phyloP scores from a whole-genome alignment of 2,888 invertebrate species.

The Graphium colonna region DNA sequence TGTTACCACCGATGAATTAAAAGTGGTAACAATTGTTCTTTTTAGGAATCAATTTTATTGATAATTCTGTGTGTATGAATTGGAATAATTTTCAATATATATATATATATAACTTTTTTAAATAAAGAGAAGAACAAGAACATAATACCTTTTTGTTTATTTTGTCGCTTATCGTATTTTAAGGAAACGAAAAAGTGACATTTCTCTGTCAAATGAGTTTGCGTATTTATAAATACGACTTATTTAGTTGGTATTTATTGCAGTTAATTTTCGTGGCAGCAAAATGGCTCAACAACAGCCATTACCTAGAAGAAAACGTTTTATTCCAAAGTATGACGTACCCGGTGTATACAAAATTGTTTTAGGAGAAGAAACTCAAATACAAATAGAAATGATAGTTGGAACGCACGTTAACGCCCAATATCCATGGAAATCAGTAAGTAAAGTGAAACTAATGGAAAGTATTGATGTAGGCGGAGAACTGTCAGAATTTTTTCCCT shows the following conservation, averaged over 20 bases:
- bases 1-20: too few relatives aligned
- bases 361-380: constrained; percentile 80
- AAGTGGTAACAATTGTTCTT: too few relatives aligned
- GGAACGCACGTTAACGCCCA: constrained; percentile 86
- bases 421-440: constrained; percentile 85
- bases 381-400: constrained; percentile 81
- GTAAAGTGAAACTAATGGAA: constrained; percentile 81
- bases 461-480: constrained; percentile 80
- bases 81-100: too few relatives aligned
- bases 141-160: too few relatives aligned
- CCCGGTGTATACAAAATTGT: constrained; percentile 78
- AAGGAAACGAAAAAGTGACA: too few relatives aligned
- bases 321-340: constrained; percentile 73
- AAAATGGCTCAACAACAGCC: constrained; percentile 43
- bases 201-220: too few relatives aligned
- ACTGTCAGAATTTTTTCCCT: constrained; percentile 60
- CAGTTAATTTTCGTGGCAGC: constrained; percentile 40
- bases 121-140: too few relatives aligned
- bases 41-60: too few relatives aligned
- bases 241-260: constrained; percentile 29
- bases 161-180: too few relatives aligned
- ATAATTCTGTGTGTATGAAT: too few relatives aligned
- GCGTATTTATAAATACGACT: too few relatives aligned
- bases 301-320: constrained; percentile 59
- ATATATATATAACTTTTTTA: too few relatives aligned